Conservation (phyloP, 2,797 vertebrate species). For the Enteromius unitaeniatus region DNA sequence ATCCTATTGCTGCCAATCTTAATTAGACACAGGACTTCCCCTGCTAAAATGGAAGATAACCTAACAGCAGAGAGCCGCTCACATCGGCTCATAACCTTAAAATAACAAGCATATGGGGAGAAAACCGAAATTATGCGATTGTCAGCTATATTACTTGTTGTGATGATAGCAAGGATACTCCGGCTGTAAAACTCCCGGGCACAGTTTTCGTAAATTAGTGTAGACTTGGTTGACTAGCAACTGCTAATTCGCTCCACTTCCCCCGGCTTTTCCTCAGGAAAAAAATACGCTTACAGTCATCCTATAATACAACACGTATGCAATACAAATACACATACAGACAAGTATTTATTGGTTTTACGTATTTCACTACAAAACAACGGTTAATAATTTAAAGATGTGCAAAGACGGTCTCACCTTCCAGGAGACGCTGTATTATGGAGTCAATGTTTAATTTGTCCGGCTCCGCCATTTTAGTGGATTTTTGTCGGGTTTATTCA, state of each 20-base stretch:
- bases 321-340: neutral
- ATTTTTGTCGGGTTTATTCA: slow-evolving; percentile 74
- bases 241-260: slow-evolving; percentile 27
- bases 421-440: slow-evolving; percentile 86
- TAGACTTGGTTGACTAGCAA: slow-evolving; percentile 33
- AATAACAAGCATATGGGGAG: neutral
- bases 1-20: slow-evolving; percentile 48
- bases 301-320: neutral
- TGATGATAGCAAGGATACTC: neutral
- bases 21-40: slow-evolving; percentile 11
- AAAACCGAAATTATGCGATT: neutral
- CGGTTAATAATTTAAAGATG: neutral
- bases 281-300: neutral
- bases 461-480: slow-evolving; percentile 85
- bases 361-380: neutral
- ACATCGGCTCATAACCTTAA: neutral
- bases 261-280: neutral
- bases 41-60: neutral
- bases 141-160: neutral
- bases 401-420: slow-evolving; percentile 73
- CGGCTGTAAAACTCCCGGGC: neutral
- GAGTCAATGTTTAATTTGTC: slow-evolving; percentile 90
- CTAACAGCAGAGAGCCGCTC: neutral
- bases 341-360: neutral
- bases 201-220: neutral